A percentile compares a stretch with the other conserved stretches of the same genome.
Conservation (phyloP, 1,140 invertebrate species). For the Paramacrobiotus metropolitanus region DNA sequence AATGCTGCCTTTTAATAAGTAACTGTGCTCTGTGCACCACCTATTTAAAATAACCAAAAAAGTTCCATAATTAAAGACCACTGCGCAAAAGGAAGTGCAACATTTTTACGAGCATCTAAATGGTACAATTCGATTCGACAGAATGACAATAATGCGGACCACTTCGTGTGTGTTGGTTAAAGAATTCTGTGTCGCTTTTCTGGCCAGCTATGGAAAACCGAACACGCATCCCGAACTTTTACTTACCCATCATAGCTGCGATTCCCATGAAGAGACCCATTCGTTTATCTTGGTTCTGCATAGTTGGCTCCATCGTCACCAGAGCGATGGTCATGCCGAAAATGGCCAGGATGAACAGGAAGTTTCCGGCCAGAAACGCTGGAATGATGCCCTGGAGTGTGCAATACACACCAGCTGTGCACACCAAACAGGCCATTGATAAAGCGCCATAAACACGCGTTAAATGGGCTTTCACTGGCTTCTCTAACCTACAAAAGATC, state of each 20-base stretch:
- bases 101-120: too few relatives aligned
- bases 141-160: neutral
- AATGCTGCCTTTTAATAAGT: neutral
- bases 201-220: neutral
- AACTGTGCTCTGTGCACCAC: neutral
- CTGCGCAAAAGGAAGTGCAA: too few relatives aligned
- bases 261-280: neutral
- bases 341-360: constrained; percentile 5
- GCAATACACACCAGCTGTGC: neutral
- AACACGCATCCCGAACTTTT: neutral
- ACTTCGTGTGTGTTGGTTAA: neutral
- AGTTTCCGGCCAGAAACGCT: constrained; percentile 1
- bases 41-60: too few relatives aligned
- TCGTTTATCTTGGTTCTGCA: constrained; percentile 2
- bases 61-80: too few relatives aligned
- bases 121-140: too few relatives aligned
- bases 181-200: neutral
- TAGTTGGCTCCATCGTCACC: constrained; percentile 6
- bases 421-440: neutral
- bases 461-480: neutral
- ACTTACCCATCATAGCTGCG: neutral
- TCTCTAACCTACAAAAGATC: neutral
- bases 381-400: constrained; percentile 8
- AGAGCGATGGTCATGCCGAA: constrained; percentile 4
- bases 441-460: neutral